These are phyloP conservation scores for Craterocephalus amniculus DNA, from an alignment of 2,797 vertebrate genomes.

Conservation along the genomic window DNA sequence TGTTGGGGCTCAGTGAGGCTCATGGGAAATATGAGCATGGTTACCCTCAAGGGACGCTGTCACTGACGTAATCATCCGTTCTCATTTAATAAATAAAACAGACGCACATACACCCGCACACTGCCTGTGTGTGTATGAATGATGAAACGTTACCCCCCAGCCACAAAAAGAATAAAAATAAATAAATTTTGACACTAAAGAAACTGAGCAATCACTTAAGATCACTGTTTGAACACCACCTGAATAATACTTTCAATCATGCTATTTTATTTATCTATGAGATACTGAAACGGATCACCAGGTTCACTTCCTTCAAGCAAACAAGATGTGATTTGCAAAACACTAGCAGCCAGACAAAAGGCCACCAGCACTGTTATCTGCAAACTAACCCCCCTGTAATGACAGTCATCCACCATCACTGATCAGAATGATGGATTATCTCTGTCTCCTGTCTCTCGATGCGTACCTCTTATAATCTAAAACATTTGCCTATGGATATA, in stretches of 20 bases:
- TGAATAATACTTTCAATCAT: slow-evolving; percentile 56
- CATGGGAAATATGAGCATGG: slow-evolving; percentile 67
- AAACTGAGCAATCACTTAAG: slow-evolving; percentile 45
- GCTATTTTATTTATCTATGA: slow-evolving; percentile 51
- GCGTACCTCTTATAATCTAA: slow-evolving; percentile 15
- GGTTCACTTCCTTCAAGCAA: slow-evolving; percentile 52
- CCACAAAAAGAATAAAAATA: background rate
- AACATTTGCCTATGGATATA: background rate
- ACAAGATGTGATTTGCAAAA: slow-evolving; percentile 61
- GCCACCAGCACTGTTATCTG: slow-evolving; percentile 62
- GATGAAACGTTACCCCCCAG: slow-evolving; percentile 25
- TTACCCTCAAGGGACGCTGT: slow-evolving; percentile 47
- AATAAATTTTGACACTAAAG: slow-evolving; percentile 37
- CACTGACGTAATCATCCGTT: slow-evolving; percentile 61
- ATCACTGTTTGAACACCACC: slow-evolving; percentile 15
- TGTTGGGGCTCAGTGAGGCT: slow-evolving; percentile 46
- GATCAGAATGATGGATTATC: slow-evolving; percentile 33
- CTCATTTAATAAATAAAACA: slow-evolving; percentile 34
- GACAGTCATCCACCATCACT: slow-evolving; percentile 62
- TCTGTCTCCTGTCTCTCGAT: slow-evolving; percentile 21
- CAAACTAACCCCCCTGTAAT: slow-evolving; percentile 58
- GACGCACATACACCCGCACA: background rate
- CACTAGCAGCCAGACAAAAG: slow-evolving; percentile 61
- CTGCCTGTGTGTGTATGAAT: slow-evolving; percentile 32
- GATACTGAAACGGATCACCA: slow-evolving; percentile 55